Conservation (phyloP, 2,113 vertebrate genomes). For the Cynopterus brachyotis region DNA sequence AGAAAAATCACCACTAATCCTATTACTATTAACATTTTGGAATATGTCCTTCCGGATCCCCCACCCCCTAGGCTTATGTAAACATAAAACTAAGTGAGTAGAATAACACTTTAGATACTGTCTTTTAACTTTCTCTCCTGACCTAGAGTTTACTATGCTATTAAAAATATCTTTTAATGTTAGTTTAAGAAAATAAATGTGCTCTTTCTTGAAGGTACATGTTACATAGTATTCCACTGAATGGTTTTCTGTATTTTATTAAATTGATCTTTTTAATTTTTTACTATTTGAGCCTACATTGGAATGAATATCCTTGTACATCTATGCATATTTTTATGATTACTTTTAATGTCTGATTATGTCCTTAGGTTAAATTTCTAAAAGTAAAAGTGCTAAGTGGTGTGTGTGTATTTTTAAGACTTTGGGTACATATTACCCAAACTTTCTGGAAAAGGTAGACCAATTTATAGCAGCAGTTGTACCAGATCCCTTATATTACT, state of each 20-base stretch:
- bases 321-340: not conserved
- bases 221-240: not conserved
- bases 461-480: not conserved
- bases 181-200: not conserved
- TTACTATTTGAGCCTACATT: not conserved
- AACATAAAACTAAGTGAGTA: not conserved
- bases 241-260: not conserved
- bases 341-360: not conserved
- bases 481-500: not conserved
- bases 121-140: not conserved
- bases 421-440: not conserved
- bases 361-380: slow-evolving; percentile 22
- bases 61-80: not conserved
- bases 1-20: not conserved
- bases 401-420: not conserved
- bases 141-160: not conserved
- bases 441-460: not conserved
- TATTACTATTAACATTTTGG: not conserved
- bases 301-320: not conserved
- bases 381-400: not conserved
- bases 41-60: not conserved
- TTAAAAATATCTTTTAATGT: not conserved
- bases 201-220: not conserved
- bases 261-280: not conserved
- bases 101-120: not conserved